These are phyloP conservation scores for Autographa pulchrina DNA, from an alignment of 2,888 invertebrate species.

Conservation along the genomic window DNA sequence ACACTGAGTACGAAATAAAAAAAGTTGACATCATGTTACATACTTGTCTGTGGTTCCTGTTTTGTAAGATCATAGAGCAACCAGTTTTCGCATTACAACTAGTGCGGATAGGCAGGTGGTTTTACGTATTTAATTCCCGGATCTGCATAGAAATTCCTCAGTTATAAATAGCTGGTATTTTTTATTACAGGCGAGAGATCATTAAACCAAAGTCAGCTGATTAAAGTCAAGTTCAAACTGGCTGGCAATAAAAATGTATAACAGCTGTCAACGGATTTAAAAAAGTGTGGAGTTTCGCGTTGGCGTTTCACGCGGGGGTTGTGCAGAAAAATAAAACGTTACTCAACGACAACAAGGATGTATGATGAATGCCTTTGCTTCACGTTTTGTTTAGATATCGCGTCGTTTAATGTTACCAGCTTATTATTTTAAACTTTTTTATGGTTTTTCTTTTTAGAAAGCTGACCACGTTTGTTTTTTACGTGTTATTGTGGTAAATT, in stretches of 20 bases:
- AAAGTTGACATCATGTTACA: not conserved
- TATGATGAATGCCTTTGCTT: conserved; percentile 49
- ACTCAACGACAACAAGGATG: conserved; percentile 50
- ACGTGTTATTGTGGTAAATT: not conserved
- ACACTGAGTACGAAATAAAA: not conserved
- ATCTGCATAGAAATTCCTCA: conserved; percentile 31
- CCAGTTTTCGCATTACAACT: conserved; percentile 17
- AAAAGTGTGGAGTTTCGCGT: conserved; percentile 20
- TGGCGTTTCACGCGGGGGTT: conserved; percentile 32
- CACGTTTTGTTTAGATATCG: conserved; percentile 39
- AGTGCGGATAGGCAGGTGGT: conserved; percentile 30
- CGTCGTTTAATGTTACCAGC: conserved; percentile 32
- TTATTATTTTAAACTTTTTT: conserved; percentile 26
- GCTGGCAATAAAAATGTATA: conserved; percentile 26
- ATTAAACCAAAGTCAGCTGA: conserved; percentile 21
- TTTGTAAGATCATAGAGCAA: conserved; percentile 15
- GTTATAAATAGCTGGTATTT: conserved; percentile 25
- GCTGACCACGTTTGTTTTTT: not conserved
- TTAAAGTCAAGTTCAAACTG: conserved; percentile 16
- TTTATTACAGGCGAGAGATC: conserved; percentile 8
- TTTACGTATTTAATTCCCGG: conserved; percentile 33
- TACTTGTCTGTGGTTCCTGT: conserved; percentile 1
- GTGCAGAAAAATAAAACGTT: conserved; percentile 47
- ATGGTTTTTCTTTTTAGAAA: conserved; percentile 17
- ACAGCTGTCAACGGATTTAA: conserved; percentile 27